Base-by-base conservation (phyloP, 2,888 invertebrate species). In the Melanchra persicariae region DNA sequence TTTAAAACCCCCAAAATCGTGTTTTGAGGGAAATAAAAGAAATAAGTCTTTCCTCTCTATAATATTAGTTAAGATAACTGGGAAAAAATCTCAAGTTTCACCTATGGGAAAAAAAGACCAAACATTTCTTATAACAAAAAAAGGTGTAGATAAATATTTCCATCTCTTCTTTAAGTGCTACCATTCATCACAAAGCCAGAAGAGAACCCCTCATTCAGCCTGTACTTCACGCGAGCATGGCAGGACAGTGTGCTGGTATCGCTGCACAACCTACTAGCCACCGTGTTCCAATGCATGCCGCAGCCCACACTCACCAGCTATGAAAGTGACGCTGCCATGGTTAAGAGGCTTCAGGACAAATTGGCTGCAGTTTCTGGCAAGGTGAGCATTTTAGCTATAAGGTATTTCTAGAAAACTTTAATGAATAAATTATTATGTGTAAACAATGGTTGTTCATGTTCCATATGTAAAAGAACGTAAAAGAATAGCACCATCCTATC, bases 161-260 rank as follows among this genome's bases (percentile, higher is more conserved):
- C 5, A n/a, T 12, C 7, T 37, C 8, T 70, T 26, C 63, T 96
- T 96, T 62, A 92, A 99, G 99, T 98, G 94, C 96, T 99, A 77
- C 99, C 99, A 0, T 99, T 98, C 91, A 97, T 99, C 62, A 98
- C 98, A 90, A 98, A 98, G 91, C 98, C 99, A 0, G 99, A 99
- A 92, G 99, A 99, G 87, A 98, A 98, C 89, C 97, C 98, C 19
- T 96, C 97, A 49, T 99, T 99, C 93, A 97, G 98, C 22, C 96
- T 98, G 66, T 98, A 98, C 93, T 99, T 99, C 93, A 98, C 98
- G 12, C 97, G 98, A 79, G 98, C 98, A 72, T 99, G 99, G 99
- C 99, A 99, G 91, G 99, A 99, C 91, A 99, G 98, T 40, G 97
- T 99, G 86, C 95, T 99, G 68, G 97, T 97, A 1, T 99, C 99